A percentile compares a stretch with the other conserved stretches of the same genome.
phyloP scores from a whole-genome alignment of 2,888 invertebrate genomes.

The Cylindroiulus punctatus region DNA sequence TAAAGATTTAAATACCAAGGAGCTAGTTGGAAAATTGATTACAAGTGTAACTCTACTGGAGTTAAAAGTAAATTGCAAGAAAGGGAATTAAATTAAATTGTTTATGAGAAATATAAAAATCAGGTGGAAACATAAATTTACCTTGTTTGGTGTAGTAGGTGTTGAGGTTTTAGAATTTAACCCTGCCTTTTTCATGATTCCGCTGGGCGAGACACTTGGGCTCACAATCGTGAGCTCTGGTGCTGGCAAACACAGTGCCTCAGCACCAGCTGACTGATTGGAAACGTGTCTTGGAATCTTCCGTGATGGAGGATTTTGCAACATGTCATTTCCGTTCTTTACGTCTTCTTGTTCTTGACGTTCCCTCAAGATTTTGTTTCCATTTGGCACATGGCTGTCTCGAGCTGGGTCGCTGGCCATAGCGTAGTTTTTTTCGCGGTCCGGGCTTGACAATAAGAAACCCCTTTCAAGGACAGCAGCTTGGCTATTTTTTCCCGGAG shows the following conservation, averaged over 20 bases:
- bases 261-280: background rate
- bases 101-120: no score
- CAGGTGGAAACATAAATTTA: background rate
- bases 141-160: background rate
- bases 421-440: no score
- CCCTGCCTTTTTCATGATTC: slow-evolving; percentile 11
- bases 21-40: no score
- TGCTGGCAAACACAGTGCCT: background rate
- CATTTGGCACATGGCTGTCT: background rate
- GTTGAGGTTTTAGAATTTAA: background rate
- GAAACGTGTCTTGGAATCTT: background rate
- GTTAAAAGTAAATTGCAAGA: no score
- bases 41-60: no score
- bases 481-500: background rate
- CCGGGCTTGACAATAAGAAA: background rate
- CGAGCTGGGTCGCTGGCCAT: background rate
- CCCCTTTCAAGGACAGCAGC: background rate
- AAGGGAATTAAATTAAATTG: no score
- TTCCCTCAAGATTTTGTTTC: background rate
- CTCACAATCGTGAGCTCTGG: background rate
- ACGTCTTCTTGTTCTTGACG: background rate
- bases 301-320: background rate
- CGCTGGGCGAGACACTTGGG: background rate
- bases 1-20: no score
- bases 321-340: background rate